Base-by-base conservation (phyloP, 2,113 vertebrate species). In the Brachyhypopomus occidentalis region DNA sequence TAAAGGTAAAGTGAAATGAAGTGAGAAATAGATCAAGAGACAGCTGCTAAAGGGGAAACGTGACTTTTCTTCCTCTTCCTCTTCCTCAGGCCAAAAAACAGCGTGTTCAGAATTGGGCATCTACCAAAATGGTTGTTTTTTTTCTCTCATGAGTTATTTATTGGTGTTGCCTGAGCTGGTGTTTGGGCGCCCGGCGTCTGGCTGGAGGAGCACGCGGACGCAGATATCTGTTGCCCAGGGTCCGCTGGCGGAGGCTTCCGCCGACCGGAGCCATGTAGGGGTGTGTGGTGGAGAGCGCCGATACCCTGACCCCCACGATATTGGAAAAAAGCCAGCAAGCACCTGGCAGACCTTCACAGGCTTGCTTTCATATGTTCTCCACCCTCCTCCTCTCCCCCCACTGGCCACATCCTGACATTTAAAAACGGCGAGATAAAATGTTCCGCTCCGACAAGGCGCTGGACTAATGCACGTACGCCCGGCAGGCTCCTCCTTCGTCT, bases 221-320 rank as follows among this genome's bases (percentile, higher is more conserved):
- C 45, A 72, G 55, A 80, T 80, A 77, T 85, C 83, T 83, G 77
- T 59, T 80, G 66, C 60, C 69, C 66, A 48, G 59, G 77, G 77
- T 85, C 83, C 77, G 77, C 73, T 45, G 52, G 71, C 58, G 9
- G 77, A 74, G 55, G 72, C 78, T 59, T 20, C 14, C 69, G 75
- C 60, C 25, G 79, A 63, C 75, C 75, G 72, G 36, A 58, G 67
- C 82, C 63, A 77, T 80, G 67, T 76, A 71, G 27, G 27, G 67
- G 72, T 9, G 56, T 27, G 80, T 72, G 67, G 75, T 75, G 76
- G 59, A 73, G 63, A 59, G 17, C 20, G 30, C 27, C 36, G 58
- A 69, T 77, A 83, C 63, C 45, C 73, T 85, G 84, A 77, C 81
- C 81, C 55, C 81, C 72, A 69, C 14, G 38, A 80, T 85, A 85